Conservation (phyloP, 2,888 invertebrate genomes). For the Lampropteryx suffumata region DNA sequence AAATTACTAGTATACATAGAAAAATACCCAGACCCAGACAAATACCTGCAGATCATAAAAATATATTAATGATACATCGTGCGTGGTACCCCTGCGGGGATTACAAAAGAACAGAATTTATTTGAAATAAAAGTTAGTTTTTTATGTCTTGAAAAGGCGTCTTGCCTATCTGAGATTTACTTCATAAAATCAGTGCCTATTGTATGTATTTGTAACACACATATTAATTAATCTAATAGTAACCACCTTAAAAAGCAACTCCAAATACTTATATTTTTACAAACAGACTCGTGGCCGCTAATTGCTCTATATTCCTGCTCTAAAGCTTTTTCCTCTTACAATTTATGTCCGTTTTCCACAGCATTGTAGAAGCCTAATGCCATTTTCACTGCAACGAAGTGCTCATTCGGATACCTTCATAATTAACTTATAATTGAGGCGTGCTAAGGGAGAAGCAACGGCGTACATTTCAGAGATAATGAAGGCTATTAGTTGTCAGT, state of each 20-base stretch:
- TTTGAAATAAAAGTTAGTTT: too few species aligned
- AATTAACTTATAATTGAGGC: conserved; percentile 21
- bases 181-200: neutral
- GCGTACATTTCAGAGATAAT: too few species aligned
- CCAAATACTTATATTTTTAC: conserved; percentile 7
- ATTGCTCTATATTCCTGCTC: conserved; percentile 8
- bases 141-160: too few species aligned
- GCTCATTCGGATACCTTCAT: conserved; percentile 29
- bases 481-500: neutral
- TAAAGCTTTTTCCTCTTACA: conserved; percentile 10
- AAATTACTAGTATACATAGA: too few species aligned
- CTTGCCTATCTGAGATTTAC: too few species aligned
- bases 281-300: conserved; percentile 3
- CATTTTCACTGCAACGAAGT: conserved; percentile 21
- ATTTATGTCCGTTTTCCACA: conserved; percentile 13
- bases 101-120: too few species aligned
- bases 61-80: too few species aligned
- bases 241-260: conserved; percentile 1
- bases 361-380: conserved; percentile 5
- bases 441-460: neutral
- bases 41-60: too few species aligned
- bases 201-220: neutral
- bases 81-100: too few species aligned
- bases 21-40: too few species aligned
- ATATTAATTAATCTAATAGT: neutral